Percentiles rank a stretch among this genome's conserved stretches.
Conservation (phyloP, 2,113 vertebrate genomes). For the Phaethornis superciliosus region DNA sequence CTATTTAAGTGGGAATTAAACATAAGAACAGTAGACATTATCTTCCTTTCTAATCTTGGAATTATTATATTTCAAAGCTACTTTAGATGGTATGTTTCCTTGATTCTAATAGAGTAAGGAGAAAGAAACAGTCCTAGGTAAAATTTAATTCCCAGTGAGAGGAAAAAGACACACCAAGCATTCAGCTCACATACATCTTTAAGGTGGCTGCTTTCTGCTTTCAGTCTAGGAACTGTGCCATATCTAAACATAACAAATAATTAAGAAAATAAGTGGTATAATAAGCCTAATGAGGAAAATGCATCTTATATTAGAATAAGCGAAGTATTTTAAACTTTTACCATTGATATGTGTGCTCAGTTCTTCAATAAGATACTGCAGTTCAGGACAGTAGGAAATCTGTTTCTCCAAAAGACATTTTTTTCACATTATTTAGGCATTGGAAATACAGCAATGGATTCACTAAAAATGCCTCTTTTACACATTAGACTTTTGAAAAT, state of each 20-base stretch:
- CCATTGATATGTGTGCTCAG: background rate
- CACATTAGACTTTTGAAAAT: slow-evolving; percentile 38
- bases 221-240: background rate
- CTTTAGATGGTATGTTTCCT: background rate
- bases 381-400: background rate
- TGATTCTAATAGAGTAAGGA: background rate
- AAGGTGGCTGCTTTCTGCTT: background rate
- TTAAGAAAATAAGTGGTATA: background rate
- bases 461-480: slow-evolving; percentile 24
- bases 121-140: background rate
- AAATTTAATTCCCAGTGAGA: background rate
- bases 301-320: background rate
- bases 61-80: slow-evolving; percentile 24
- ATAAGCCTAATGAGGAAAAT: background rate
- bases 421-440: background rate
- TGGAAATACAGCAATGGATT: slow-evolving; percentile 23
- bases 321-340: background rate
- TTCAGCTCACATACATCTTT: background rate
- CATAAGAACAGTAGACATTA: background rate
- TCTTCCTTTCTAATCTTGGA: background rate
- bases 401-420: background rate
- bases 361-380: background rate
- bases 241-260: background rate
- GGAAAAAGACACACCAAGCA: background rate
- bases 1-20: slow-evolving; percentile 13